A percentile compares a stretch with the other conserved stretches of the same genome.
phyloP scores from a whole-genome alignment of 2,888 invertebrate genomes.

The Oxytorus armatus region DNA sequence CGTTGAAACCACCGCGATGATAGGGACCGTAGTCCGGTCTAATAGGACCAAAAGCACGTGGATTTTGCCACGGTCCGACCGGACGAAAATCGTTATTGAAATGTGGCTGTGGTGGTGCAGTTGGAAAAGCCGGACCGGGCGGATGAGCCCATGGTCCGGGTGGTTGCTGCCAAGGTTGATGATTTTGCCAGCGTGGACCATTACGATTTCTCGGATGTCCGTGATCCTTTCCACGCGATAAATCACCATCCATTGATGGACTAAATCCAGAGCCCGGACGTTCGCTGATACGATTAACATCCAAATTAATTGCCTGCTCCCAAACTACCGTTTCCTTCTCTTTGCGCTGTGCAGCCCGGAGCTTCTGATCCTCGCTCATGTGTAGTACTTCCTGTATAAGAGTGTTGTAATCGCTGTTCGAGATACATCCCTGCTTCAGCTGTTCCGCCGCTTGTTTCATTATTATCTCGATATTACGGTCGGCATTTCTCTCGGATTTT shows the following conservation, averaged over 20 bases:
- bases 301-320: conserved; percentile 77
- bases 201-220: conserved; percentile 81
- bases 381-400: conserved; percentile 91
- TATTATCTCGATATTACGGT: conserved; percentile 90
- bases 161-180: conserved; percentile 79
- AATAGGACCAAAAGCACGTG: conserved; percentile 81
- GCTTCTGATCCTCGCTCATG: conserved; percentile 91
- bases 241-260: conserved; percentile 82
- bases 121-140: conserved; percentile 80
- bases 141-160: conserved; percentile 79
- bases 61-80: conserved; percentile 82
- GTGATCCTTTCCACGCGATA: conserved; percentile 80
- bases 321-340: conserved; percentile 87
- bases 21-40: conserved; percentile 80
- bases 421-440: conserved; percentile 90
- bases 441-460: conserved; percentile 93
- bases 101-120: conserved; percentile 70
- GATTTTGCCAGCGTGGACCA: conserved; percentile 79
- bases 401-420: conserved; percentile 90
- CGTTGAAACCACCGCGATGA: conserved; percentile 78
- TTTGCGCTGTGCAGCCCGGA: conserved; percentile 91
- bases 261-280: conserved; percentile 72
- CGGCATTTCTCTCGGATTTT: conserved; percentile 85
- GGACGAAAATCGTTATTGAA: conserved; percentile 79
- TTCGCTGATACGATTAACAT: conserved; percentile 70